These are phyloP conservation scores for Neogale vison DNA, from an alignment of 2,113 vertebrate species.

Conservation along the genomic window DNA sequence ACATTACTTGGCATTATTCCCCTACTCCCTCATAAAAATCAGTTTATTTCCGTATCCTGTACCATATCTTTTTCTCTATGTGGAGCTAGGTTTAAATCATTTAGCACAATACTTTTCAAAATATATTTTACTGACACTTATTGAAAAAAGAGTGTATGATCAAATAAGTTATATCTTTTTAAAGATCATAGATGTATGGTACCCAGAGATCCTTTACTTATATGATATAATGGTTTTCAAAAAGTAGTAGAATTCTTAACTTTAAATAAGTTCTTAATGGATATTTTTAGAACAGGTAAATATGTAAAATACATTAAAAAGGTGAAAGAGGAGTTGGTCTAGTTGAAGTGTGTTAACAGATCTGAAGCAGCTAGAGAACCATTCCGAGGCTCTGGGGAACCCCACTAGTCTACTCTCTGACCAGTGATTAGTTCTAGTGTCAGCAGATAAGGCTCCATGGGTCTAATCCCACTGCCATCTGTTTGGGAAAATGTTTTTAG, in stretches of 20 bases:
- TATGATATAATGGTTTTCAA: not conserved
- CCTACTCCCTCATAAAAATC: not conserved
- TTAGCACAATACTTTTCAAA: conserved; percentile 21
- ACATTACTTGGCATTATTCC: not conserved
- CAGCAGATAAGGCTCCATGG: not conserved
- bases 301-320: conserved; percentile 32
- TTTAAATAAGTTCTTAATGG: conserved; percentile 27
- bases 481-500: not conserved
- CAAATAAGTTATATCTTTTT: not conserved
- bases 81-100: not conserved
- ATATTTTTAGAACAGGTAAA: conserved; percentile 43
- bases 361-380: not conserved
- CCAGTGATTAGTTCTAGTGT: not conserved
- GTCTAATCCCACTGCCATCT: not conserved
- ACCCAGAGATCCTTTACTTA: not conserved
- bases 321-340: not conserved
- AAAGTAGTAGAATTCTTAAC: not conserved
- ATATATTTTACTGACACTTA: not conserved
- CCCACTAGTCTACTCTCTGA: not conserved
- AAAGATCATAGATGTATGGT: not conserved
- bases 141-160: conserved; percentile 13
- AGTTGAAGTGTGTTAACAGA: not conserved
- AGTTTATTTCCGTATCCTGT: not conserved
- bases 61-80: not conserved
- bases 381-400: not conserved